These are phyloP conservation scores for Cyphomyrus discorhynchus DNA, from an alignment of 2,113 vertebrate species.

Conservation along the genomic window DNA sequence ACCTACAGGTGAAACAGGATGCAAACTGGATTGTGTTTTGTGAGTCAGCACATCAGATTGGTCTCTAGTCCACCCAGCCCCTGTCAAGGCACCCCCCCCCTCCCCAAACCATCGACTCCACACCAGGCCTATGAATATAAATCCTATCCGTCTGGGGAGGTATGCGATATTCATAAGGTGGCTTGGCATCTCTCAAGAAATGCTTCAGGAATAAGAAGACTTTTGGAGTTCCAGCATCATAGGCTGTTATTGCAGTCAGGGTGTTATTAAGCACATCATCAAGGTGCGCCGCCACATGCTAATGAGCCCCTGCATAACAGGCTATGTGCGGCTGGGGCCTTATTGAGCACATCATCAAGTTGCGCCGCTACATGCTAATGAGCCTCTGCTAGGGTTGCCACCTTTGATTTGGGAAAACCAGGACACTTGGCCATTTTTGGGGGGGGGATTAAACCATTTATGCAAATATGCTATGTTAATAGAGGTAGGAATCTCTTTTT, in stretches of 20 bases:
- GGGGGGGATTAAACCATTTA: too few species aligned
- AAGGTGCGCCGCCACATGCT: not conserved
- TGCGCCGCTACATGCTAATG: not conserved
- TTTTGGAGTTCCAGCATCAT: not conserved
- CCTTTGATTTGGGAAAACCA: too few species aligned
- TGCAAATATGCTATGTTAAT: too few species aligned
- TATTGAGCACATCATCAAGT: not conserved
- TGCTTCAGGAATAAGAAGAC: not conserved
- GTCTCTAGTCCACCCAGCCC: not conserved
- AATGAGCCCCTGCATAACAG: not conserved
- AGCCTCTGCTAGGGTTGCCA: not conserved
- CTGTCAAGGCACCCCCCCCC: not conserved
- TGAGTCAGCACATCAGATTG: not conserved
- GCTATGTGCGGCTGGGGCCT: not conserved
- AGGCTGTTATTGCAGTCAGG: not conserved
- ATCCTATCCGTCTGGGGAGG: not conserved
- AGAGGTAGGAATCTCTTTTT: too few species aligned
- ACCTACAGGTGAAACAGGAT: not conserved
- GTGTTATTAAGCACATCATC: not conserved
- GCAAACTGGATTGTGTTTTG: not conserved
- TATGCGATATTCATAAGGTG: conserved; percentile 10
- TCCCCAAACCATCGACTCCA: not conserved
- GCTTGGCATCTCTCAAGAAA: conserved; percentile 2
- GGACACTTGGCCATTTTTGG: too few species aligned
- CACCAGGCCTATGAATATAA: conserved; percentile 10